Conservation (phyloP, 2,888 invertebrate genomes). For the Vandiemenella viatica region DNA sequence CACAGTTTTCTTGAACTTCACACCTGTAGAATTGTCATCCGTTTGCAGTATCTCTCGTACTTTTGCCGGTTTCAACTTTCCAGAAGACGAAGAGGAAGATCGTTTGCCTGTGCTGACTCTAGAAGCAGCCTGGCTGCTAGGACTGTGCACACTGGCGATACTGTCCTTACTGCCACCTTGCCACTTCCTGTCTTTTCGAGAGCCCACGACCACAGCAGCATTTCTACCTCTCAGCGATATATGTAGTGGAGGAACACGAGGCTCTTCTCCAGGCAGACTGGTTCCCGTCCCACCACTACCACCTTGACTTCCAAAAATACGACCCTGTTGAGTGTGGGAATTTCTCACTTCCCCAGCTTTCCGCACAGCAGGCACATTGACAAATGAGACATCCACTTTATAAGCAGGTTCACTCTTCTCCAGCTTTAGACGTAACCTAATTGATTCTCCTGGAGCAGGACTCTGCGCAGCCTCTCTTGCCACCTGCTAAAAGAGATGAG, state of each 20-base stretch:
- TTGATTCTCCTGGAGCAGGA: slow-evolving; percentile 46
- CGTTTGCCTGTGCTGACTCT: slow-evolving; percentile 1
- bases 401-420: slow-evolving; percentile 75
- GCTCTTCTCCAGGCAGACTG: slow-evolving; percentile 39
- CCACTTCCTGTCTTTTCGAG: slow-evolving; percentile 38
- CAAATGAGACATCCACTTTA: slow-evolving; percentile 64
- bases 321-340: slow-evolving; percentile 3
- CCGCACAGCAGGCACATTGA: slow-evolving; percentile 32
- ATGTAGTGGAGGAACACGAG: slow-evolving; percentile 74
- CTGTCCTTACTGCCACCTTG: slow-evolving; percentile 4
- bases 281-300: slow-evolving; percentile 2
- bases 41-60: neutral
- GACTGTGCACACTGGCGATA: slow-evolving; percentile 1
- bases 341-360: slow-evolving; percentile 10
- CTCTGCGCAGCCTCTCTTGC: slow-evolving; percentile 27
- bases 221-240: slow-evolving; percentile 73
- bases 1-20: slow-evolving; percentile 2
- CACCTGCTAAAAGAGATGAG: too few relatives aligned
- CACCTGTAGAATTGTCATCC: neutral
- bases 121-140: neutral
- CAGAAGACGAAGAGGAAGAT: slow-evolving; percentile 6
- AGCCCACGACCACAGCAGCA: slow-evolving; percentile 59
- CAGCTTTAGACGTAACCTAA: slow-evolving; percentile 65
- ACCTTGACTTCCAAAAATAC: neutral
- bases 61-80: neutral